Conservation (phyloP, 1,140 invertebrate genomes). For the Heterodera carotae region DNA sequence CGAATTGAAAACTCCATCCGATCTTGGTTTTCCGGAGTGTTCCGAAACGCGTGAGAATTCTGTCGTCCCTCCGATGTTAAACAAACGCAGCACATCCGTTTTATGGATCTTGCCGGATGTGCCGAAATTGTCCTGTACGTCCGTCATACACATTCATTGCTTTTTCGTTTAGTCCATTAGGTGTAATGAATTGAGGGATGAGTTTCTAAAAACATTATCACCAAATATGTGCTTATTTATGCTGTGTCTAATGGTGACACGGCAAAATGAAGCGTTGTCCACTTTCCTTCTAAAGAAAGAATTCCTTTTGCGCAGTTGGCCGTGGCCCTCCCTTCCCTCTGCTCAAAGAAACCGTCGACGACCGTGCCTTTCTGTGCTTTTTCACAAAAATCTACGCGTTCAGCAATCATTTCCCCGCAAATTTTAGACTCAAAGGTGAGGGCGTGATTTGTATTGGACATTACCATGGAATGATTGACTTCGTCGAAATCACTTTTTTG, state of each 20-base stretch:
- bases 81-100: no score
- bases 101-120: neutral
- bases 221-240: no score
- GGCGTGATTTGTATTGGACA: no score
- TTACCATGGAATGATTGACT: neutral
- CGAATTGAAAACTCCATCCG: neutral
- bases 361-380: conserved; percentile 17
- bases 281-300: neutral
- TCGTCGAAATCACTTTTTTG: neutral
- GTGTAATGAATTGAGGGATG: no score
- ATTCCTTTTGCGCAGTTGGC: neutral
- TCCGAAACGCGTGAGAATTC: neutral
- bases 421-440: conserved; percentile 1
- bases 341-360: neutral
- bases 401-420: conserved; percentile 14
- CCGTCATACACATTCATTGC: neutral
- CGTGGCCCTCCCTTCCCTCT: neutral
- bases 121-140: conserved; percentile 5
- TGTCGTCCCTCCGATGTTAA: neutral
- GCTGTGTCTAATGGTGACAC: no score
- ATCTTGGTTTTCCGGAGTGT: neutral
- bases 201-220: no score
- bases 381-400: conserved; percentile 24
- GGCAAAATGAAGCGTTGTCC: neutral
- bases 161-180: no score